Base-by-base conservation (phyloP, 2,888 invertebrate genomes). In the Nasonia oneida region DNA sequence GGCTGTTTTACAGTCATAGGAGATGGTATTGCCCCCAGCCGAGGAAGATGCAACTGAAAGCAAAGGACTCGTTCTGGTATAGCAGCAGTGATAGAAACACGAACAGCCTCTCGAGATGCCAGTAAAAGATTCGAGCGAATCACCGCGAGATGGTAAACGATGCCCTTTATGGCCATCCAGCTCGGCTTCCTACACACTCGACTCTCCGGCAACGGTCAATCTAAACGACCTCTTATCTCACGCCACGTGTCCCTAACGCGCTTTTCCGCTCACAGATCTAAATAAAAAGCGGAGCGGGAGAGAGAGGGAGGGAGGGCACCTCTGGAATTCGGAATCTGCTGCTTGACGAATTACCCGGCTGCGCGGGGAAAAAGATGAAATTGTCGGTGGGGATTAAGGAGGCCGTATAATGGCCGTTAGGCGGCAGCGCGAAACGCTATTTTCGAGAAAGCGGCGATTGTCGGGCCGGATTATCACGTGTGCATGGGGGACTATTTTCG, bases 81-180 rank as follows among this genome's bases (percentile, higher is more conserved):
- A 37, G n/a, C n/a, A 57, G 73, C 23, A 78, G 61, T 39, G 15
- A 5, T 23, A 87, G 84, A 88, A 85, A 87, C 83, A 84, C 83
- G 81, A 84, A 88, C 83, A 89, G 86, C 86, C 81, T 81, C 85
- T 83, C 86, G 88, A 91, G 92, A 91, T 90, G 89, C 89, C 14
- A 88, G 89, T 88, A 88, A 90, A 89, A 91, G 91, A 92, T 92
- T 92, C 90, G 88, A 89, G 88, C 42, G 88, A 57, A 81, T 23
- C 75, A 39, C 87, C 88, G 89, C 89, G 89, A 89, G 90, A 92
- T 91, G 92, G 91, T 91, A 92, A 92, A 90, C 89, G 91, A 88
- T 90, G 88, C 92, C 91, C 93, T 93, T 93, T 91, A 92, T 91
- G 91, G 91, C 92, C 92, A 92, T 93, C 89, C 89, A 87, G 93